Base-by-base conservation (phyloP, 2,113 vertebrate genomes). In the Spilogale gracilis region DNA sequence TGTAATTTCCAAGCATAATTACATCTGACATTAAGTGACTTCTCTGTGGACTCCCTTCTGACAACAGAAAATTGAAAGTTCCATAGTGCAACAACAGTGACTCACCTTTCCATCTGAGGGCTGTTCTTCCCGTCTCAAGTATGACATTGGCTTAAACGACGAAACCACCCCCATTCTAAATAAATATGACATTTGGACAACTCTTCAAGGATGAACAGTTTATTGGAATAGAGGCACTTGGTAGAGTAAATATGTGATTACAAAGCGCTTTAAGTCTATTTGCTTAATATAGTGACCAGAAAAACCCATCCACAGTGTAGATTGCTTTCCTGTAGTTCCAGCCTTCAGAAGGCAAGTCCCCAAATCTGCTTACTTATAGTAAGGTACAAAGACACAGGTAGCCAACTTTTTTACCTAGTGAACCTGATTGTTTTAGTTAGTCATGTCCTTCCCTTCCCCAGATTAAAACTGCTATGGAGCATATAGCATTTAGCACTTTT, bases 201-300 rank as follows among this genome's bases (percentile, higher is more conserved):
- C 60, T 96, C 76, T 91, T 74, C 63, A 58, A 94, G 93, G 97
- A 97, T 94, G 83, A 97, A 89, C 45, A 2, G 83, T 98, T 99
- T 99, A 98, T 99, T 99, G 67, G 45, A 60, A 2, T 18, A 94
- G 48, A 96, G 94, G 97, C 84, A 60, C 61, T 97, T 98, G 94
- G 45, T 74, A 94, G 95, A 96, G 86, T 91, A 96, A 32, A 93
- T 95, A 96, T 84, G 91, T 87, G 30, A 58, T 94, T 90, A 96
- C 74, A 80, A 58, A 6, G 96, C 95, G 90, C 97, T 97, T 98
- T 96, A 3, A 1, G 86, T 58, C 98, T 90, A 89, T 71, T 83
- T 69, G 61, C 65, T 58, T 76, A 67, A 79, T 30, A 71, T 2
- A 56, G 48, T 91, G 95, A 61, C 3, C 69, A 69, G 56, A 4